Evolutionary conservation across 2,113 vertebrate species (phyloP), one percentile per base, ranked within the genome.

Genomic region (Paradoxurus hermaphroditus): DNA sequence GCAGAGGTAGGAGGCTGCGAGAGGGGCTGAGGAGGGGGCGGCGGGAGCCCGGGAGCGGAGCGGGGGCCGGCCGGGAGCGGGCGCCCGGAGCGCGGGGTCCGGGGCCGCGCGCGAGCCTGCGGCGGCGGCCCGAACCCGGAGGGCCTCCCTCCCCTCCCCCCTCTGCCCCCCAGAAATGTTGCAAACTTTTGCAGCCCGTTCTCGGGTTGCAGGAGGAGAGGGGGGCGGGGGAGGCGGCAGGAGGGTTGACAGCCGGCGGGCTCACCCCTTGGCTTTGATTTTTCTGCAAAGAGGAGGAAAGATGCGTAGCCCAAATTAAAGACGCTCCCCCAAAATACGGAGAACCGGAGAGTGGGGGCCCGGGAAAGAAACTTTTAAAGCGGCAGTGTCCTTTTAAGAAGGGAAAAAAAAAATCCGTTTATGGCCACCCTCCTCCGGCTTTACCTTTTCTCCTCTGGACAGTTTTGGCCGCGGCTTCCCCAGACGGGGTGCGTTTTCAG

Each of bases 1-100:
- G 99, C 99, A 99, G 99, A 99, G 99, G 99, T 99, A 99, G 99
- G 94, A 85, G 94, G 85, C 86, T 90, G 95, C 72, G 95, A 78
- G 97, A 73, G 87, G 96, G 95, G 97, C 95, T 97, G 94, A 75
- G 92, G 95, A 98, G 93, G 95, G 92, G 97, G 96, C 89, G 91
- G 84, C 77, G 44, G 91, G 92, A 87, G 93, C 75, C 86, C n/a
- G 87, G 53, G 94, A 49, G 83, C 90, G 27, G 86, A 56, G 90
- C 90, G 90, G 97, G 97, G 97, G 90, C 96, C 93, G 97, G 92
- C 97, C 93, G 59, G 96, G 96, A 91, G 97, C 96, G 63, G 97
- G 97, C 93, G 97, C 95, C 97, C 92, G 95, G 97, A 98, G 73
- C 95, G 73, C 83, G 53, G 93, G 95, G 96, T 82, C 94, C 75